A percentile compares a stretch with the other conserved stretches of the same genome.
Conservation (phyloP, 2,113 vertebrate genomes). For the Sialia sialis region DNA sequence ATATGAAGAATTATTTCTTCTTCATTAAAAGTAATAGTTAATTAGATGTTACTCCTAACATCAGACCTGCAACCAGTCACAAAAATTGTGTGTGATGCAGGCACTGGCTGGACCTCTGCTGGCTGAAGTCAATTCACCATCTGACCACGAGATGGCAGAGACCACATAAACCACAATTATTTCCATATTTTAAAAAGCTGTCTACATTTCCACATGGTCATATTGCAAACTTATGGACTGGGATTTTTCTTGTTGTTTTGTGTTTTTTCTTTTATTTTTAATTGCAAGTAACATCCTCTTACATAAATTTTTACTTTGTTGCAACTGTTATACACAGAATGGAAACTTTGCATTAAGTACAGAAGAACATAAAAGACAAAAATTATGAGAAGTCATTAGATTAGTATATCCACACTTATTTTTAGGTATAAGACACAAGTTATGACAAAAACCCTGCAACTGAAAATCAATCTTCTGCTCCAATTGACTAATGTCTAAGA, state of each 20-base stretch:
- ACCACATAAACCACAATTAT: background rate
- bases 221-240: background rate
- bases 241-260: background rate
- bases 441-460: background rate
- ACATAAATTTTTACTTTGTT: no score
- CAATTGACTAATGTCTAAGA: background rate
- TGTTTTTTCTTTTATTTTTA: background rate
- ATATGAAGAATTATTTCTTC: background rate
- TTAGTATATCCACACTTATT: background rate
- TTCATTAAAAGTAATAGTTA: background rate
- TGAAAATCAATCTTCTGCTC: background rate
- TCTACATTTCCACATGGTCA: background rate
- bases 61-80: background rate
- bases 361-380: background rate
- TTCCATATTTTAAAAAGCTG: background rate
- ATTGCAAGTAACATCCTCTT: background rate
- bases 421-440: background rate
- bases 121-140: background rate
- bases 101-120: background rate
- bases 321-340: background rate
- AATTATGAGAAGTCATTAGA: background rate
- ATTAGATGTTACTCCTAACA: background rate
- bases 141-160: conserved; percentile 50
- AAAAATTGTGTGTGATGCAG: background rate
- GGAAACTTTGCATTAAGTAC: background rate